Base-by-base conservation (phyloP, 2,888 invertebrate species). In the Dicycla oo region DNA sequence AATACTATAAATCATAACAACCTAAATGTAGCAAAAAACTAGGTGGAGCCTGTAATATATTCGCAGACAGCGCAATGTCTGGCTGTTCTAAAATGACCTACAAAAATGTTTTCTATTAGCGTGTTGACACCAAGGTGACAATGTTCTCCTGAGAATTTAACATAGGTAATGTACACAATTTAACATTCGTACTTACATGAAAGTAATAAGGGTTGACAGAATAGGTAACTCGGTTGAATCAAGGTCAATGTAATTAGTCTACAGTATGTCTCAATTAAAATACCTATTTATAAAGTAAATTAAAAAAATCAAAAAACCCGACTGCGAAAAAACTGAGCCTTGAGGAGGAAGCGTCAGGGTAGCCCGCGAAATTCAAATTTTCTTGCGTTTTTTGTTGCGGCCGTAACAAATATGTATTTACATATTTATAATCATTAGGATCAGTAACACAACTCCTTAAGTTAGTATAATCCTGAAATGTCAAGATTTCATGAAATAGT, bases 141-240 rank as follows among this genome's bases (percentile, higher is more conserved):
- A 68, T 62, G 30, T 57, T 73, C 83, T 79, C 85, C 51, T 58
- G 82, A 79, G 78, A 78, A 79, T 80, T 75, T 61, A 47, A 54
- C 34, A 62, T 66, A n/a, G n/a, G n/a, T n/a, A 63, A 58, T 66
- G 49, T 69, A 60, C 47, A 57, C 43, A 62, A 69, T 61, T 75
- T 68, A 68, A 3, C 15, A 45, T 13, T 62, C 57, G 23, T 58
- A 61, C 69, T 58, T 70, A 64, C 8, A 61, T 64, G 20, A 73
- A 56, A 61, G 49, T 71, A 66, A 69, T 80, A 81, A 83, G 83
- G 83, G 81, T 83, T 81, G 80, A 23, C 38, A 77, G 78, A 82
- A 82, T 45, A 64, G 73, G 77, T 80, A 56, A 64, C 57, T 72
- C 34, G 51, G 60, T 73, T 57, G 57, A 74, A 70, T 69, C 69